These are phyloP conservation scores for Acrossocheilus fasciatus DNA, from an alignment of 2,797 vertebrate species.

Conservation along the genomic window DNA sequence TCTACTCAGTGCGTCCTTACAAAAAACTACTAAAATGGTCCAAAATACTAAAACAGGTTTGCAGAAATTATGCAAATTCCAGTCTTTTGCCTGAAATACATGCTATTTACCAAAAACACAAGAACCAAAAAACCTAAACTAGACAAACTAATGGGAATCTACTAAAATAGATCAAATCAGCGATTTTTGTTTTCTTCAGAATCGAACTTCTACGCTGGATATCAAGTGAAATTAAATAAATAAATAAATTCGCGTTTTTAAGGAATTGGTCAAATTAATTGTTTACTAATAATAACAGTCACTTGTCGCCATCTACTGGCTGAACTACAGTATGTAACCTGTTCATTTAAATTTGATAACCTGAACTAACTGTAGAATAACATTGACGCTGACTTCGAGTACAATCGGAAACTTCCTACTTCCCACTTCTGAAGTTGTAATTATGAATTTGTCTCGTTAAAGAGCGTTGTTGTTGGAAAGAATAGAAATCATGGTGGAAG, in stretches of 20 bases:
- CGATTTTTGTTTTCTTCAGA: background rate
- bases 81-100: background rate
- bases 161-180: background rate
- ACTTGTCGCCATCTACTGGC: background rate
- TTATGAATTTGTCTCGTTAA: too few species aligned
- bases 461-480: too few species aligned
- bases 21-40: background rate
- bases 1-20: background rate
- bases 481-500: too few species aligned
- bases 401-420: too few species aligned
- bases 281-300: background rate
- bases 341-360: background rate
- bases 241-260: background rate
- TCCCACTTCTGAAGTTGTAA: too few species aligned
- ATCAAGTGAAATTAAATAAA: background rate
- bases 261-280: background rate
- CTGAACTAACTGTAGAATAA: background rate
- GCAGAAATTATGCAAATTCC: background rate
- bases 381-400: too few species aligned
- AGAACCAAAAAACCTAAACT: background rate
- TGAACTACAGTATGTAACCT: background rate
- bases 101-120: background rate
- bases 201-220: background rate
- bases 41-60: background rate
- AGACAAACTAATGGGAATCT: background rate